Evolutionary conservation across 2,797 vertebrate genomes (phyloP).

Genomic region (Setipinna tenuifilis): DNA sequence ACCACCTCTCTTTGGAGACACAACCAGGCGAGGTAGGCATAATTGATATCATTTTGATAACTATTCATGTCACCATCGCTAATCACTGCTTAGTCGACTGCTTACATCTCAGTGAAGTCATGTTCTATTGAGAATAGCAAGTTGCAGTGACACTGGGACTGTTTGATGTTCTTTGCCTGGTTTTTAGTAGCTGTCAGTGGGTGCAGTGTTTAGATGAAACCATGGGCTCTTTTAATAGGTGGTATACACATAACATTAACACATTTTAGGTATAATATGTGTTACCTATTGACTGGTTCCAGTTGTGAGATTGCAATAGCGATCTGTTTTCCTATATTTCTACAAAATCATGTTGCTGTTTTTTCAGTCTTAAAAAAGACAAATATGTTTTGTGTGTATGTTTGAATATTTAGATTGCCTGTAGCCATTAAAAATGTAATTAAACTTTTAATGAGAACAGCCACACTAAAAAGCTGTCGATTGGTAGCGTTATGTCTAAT

Average conservation of each 20-base stretch:
- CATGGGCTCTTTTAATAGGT: background rate
- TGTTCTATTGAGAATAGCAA: background rate
- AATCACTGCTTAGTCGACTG: background rate
- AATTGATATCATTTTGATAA: slow-evolving; percentile 15
- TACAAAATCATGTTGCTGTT: background rate
- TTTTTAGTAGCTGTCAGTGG: background rate
- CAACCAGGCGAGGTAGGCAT: background rate
- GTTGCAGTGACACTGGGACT: background rate
- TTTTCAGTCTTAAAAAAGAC: no score
- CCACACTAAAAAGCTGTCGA: no score
- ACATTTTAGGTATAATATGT: background rate
- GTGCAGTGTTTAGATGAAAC: background rate
- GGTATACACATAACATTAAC: background rate
- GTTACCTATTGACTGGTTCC: background rate
- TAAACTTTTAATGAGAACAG: no score
- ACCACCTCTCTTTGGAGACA: slow-evolving; percentile 38
- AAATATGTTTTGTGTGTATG: no score
- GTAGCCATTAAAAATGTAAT: no score
- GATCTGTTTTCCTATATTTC: background rate
- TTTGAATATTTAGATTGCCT: no score
- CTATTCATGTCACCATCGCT: background rate
- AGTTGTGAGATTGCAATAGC: background rate
- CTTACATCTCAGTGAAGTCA: background rate
- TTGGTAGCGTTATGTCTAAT: no score
- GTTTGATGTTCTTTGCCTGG: background rate